Percentiles rank a stretch among this genome's conserved stretches.
Conservation (phyloP, 1,140 invertebrate genomes). For the Trachelipus rathkii region DNA sequence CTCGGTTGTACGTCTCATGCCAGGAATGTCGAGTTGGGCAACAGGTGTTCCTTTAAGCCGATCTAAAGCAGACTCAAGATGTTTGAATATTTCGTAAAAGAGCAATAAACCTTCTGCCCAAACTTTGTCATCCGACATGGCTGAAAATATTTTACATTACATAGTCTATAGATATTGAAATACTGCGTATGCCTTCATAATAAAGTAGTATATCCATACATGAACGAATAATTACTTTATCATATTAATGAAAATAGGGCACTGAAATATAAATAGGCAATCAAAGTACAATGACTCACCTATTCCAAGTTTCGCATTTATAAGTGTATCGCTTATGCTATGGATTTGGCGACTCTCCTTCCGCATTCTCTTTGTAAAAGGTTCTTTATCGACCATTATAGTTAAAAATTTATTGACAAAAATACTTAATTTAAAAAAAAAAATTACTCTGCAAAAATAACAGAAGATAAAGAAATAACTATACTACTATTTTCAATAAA, state of each 20-base stretch:
- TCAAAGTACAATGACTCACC: neutral
- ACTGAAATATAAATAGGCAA: too few species aligned
- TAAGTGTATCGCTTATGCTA: neutral
- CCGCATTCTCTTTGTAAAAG: neutral
- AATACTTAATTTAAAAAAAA: too few species aligned
- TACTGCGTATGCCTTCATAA: too few species aligned
- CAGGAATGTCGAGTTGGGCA: conserved; percentile 55
- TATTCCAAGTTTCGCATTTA: neutral
- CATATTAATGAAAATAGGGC: too few species aligned
- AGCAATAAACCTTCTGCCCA: conserved; percentile 74
- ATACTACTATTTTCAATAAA: too few species aligned
- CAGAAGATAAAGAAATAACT: too few species aligned
- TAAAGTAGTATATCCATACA: too few species aligned
- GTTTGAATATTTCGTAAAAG: conserved; percentile 75
- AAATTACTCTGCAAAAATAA: too few species aligned
- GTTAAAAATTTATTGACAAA: too few species aligned
- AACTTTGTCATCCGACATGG: conserved; percentile 66
- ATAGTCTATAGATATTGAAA: too few species aligned
- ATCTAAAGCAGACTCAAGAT: conserved; percentile 63
- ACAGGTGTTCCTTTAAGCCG: conserved; percentile 53
- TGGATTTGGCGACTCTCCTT: neutral
- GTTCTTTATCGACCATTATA: neutral
- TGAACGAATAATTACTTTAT: too few species aligned
- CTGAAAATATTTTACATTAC: conserved; percentile 50
- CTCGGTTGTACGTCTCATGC: conserved; percentile 60